Base-by-base conservation (phyloP, 2,113 vertebrate genomes). In the Cynoglossus semilaevis region DNA sequence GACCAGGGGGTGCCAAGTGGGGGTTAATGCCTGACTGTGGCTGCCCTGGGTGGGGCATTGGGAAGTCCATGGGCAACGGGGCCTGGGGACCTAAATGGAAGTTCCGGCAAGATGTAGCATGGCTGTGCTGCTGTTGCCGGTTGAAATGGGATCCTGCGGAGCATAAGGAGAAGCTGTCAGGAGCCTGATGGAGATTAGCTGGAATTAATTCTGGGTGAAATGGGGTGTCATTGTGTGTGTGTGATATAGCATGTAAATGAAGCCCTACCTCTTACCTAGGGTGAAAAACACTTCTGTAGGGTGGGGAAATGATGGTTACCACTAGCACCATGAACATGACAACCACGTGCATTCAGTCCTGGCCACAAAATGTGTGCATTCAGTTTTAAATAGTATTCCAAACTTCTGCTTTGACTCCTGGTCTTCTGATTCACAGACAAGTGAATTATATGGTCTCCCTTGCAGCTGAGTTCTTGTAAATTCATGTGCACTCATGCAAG, bases 21-120 rank as follows among this genome's bases (percentile, higher is more conserved):
- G 94, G 89, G 84, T 91, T 93, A 90, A 97, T 92, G 88, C 93
- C 94, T 53, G 93, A 93, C 89, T 96, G 96, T 60, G 95, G 92
- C 88, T 96, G 95, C 86, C 95, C 95, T 5, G 92, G 87, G 69
- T 91, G 90, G 86, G 91, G 85, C 90, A 97, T 92, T 76, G 94
- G 88, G 82, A 98, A 96, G 86, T 97, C 95, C 38, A 95, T 73
- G 16, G 95, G 90, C 85, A 96, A 92, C 85, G 93, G 94, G 63
- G 95, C 93, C 90, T 97, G 96, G 83, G 95, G 93, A 75, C 93
- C 94, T 92, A 99, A 90, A 89, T 98, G 95, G 93, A 98, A 98
- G 80, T 98, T 95, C 72, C 95, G 95, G 92, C 97, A 99, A 91
- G 96, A 98, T 94, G 95, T 96, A 96, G 95, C 94, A 93, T 96